Evolutionary conservation across 2,797 vertebrate genomes (phyloP).

Genomic region (Cuculus canorus): DNA sequence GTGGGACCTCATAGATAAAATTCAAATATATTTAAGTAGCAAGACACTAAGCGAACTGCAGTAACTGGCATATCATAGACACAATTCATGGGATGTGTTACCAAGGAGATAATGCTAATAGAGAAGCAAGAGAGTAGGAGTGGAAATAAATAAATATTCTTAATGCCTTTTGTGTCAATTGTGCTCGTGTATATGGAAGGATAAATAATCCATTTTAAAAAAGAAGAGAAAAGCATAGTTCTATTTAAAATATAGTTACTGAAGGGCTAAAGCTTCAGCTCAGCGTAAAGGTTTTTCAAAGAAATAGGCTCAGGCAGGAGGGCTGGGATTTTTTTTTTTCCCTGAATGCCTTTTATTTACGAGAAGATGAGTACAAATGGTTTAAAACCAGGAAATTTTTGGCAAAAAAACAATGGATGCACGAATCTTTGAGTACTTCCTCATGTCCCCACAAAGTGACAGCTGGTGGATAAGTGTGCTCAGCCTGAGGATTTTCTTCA

Average conservation of each 20-base stretch:
- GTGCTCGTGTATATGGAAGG: slow-evolving; percentile 31
- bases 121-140: slow-evolving; percentile 39
- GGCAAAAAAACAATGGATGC: neutral
- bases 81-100: slow-evolving; percentile 47
- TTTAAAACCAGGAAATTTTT: neutral
- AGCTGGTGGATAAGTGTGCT: neutral
- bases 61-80: neutral
- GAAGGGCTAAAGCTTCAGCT: neutral
- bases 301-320: neutral
- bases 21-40: neutral
- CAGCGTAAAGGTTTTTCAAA: neutral
- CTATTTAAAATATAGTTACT: slow-evolving; percentile 23
- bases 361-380: neutral
- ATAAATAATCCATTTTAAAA: slow-evolving; percentile 42
- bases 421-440: neutral
- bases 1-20: neutral
- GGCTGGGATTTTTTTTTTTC: no score
- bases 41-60: slow-evolving; percentile 1
- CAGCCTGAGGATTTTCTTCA: neutral
- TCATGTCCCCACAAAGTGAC: neutral
- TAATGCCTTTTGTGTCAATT: slow-evolving; percentile 26
- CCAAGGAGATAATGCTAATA: slow-evolving; percentile 62
- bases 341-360: neutral
- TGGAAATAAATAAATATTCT: slow-evolving; percentile 51
- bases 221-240: neutral